phyloP scores from a whole-genome alignment of 2,797 vertebrate species.

The Artibeus jamaicensis region DNA sequence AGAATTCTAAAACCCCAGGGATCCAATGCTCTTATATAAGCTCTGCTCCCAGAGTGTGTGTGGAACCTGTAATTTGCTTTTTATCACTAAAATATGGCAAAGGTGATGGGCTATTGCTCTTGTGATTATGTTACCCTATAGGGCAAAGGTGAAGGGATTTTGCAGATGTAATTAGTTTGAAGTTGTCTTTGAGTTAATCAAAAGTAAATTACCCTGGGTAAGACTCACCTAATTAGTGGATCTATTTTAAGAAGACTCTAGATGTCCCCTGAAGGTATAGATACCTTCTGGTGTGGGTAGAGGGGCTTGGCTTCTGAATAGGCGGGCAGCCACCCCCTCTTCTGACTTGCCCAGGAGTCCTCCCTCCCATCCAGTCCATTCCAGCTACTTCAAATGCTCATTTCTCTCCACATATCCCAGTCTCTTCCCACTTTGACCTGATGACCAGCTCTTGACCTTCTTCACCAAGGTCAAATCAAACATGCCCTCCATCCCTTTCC shows the following conservation, averaged over 20 bases:
- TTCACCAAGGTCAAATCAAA: slow-evolving; percentile 6
- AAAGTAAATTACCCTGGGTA: not conserved
- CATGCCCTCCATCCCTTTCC: not conserved
- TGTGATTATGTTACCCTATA: not conserved
- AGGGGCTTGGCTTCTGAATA: not conserved
- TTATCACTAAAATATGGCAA: not conserved
- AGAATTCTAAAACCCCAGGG: not conserved
- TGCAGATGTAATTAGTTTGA: not conserved
- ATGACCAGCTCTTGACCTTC: not conserved
- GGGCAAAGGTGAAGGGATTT: not conserved
- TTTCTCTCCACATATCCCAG: not conserved
- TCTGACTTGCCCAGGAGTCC: not conserved
- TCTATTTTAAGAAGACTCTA: not conserved
- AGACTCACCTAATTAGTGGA: not conserved
- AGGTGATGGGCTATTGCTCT: not conserved
- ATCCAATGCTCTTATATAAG: not conserved
- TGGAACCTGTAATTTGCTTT: not conserved
- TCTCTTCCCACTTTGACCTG: not conserved
- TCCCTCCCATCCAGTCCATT: not conserved
- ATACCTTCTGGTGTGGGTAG: not conserved
- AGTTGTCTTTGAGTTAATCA: not conserved
- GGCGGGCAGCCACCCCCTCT: not conserved
- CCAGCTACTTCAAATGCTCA: not conserved
- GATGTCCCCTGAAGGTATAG: not conserved
- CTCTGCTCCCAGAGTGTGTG: not conserved